Base-by-base conservation (phyloP, 2,888 invertebrate genomes). In the Choreutis nemorana region DNA sequence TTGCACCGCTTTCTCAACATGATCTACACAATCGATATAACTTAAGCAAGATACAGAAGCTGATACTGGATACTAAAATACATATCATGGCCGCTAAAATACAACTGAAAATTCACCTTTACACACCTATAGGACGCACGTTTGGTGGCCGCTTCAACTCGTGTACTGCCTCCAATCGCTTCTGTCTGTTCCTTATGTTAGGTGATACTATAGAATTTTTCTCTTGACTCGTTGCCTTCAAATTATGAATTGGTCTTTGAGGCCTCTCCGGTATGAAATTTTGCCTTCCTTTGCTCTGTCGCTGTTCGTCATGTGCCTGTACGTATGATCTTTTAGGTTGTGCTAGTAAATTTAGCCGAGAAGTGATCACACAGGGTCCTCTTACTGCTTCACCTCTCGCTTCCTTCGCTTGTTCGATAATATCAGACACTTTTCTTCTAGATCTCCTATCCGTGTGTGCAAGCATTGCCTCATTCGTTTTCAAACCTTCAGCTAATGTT, bases 341-440 rank as follows among this genome's bases (percentile, higher is more conserved):
- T 8, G 78, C 73, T 30, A 78, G 50, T 12, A 57, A 50, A 28
- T 72, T 53, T 18, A 78, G 41, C 33, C 77, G 57, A 13, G 72
- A 55, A 34, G 39, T 48, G 3, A 48, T 36, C 42, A 58, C 66
- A 0, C 59, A 50, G 20, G 75, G 75, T 0, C 77, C 77, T 4
- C 66, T 55, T 3, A 78, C 73, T n/a, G 75, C 77, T 45, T 78
- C 73, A 0, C 77, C 77, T 33, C 67, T 57, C 1, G 72, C 60
- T 53, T 78, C 75, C 44, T 66, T 75, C 3, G 47, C 67, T 44
- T 73, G 72, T 11, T 78, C 73, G 26, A 66, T 50, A n/a, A 71
- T 50, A 33, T 75, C 72, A 7, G 39, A 32, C 14, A 67, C 43
- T 37, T 65, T 67, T 31, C 56, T 64, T 33, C 47, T 62, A 1